These are phyloP conservation scores for Hydrolagus colliei DNA, from an alignment of 2,797 vertebrate species.

Conservation along the genomic window DNA sequence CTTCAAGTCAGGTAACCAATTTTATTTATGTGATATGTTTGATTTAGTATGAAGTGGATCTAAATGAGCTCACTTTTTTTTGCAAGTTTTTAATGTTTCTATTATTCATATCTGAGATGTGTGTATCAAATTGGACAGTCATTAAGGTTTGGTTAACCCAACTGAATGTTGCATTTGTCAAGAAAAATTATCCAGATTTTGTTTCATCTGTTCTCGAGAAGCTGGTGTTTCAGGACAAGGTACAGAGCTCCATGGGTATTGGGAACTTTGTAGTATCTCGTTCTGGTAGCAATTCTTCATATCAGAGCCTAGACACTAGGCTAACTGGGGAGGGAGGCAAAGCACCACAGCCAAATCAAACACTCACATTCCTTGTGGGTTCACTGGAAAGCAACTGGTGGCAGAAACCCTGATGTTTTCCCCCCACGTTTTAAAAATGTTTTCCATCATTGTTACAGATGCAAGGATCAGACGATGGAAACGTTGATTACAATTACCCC, in stretches of 20 bases:
- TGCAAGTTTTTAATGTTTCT: neutral
- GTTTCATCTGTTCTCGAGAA: no score
- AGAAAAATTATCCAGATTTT: no score
- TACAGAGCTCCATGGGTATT: neutral
- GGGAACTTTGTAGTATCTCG: neutral
- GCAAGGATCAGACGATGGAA: slow-evolving; percentile 73
- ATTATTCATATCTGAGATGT: neutral
- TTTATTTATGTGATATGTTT: no score
- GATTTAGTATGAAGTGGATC: neutral
- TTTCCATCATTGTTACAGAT: slow-evolving; percentile 51
- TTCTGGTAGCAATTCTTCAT: neutral
- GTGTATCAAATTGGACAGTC: neutral
- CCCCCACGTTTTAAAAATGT: neutral
- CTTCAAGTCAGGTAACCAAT: slow-evolving; percentile 78
- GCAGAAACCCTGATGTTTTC: neutral
- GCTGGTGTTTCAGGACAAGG: no score
- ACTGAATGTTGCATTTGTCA: no score
- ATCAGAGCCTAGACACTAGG: neutral
- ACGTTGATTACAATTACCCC: slow-evolving; percentile 77
- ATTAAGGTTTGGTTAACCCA: neutral
- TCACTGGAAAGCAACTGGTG: neutral
- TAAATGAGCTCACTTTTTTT: neutral
- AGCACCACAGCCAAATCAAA: neutral
- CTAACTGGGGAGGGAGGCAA: no score
- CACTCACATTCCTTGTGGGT: neutral